phyloP scores from a whole-genome alignment of 2,888 invertebrate species.

The Alcis repandata region DNA sequence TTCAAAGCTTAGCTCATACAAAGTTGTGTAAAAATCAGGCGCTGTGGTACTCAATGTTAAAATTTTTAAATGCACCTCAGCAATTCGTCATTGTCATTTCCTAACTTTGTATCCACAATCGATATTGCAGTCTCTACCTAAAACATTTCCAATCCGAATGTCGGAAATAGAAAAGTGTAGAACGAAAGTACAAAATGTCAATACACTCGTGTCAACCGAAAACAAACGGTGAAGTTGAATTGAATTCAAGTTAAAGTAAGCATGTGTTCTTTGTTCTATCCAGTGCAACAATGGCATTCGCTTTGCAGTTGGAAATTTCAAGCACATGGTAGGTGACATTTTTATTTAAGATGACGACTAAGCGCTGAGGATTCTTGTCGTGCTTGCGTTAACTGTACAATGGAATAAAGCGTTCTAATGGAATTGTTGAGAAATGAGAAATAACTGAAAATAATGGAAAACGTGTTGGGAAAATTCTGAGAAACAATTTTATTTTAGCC shows the following conservation, averaged over 20 bases:
- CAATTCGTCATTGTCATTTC: not conserved
- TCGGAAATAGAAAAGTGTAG: conserved; percentile 25
- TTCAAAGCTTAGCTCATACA: no score
- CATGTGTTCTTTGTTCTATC: conserved; percentile 54
- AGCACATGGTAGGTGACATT: conserved; percentile 61
- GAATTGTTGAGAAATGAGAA: conserved; percentile 19
- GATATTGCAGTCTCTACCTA: conserved; percentile 3
- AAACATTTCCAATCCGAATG: conserved; percentile 13
- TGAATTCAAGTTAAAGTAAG: conserved; percentile 44
- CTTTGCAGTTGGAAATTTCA: conserved; percentile 63
- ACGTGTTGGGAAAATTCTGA: not conserved
- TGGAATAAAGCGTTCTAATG: conserved; percentile 22
- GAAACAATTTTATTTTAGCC: not conserved
- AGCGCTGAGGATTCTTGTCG: conserved; percentile 20
- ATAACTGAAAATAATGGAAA: conserved; percentile 16
- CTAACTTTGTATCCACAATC: not conserved
- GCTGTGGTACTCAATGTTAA: no score
- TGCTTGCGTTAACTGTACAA: conserved; percentile 19
- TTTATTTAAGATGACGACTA: conserved; percentile 44
- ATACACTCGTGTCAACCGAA: conserved; percentile 25
- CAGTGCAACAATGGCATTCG: conserved; percentile 62
- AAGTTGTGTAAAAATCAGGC: no score
- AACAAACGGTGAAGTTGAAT: conserved; percentile 40
- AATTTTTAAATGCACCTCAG: no score
- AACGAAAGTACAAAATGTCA: conserved; percentile 29